Evolutionary conservation across 2,888 invertebrate species (phyloP).

Genomic region (Seira ritae): DNA sequence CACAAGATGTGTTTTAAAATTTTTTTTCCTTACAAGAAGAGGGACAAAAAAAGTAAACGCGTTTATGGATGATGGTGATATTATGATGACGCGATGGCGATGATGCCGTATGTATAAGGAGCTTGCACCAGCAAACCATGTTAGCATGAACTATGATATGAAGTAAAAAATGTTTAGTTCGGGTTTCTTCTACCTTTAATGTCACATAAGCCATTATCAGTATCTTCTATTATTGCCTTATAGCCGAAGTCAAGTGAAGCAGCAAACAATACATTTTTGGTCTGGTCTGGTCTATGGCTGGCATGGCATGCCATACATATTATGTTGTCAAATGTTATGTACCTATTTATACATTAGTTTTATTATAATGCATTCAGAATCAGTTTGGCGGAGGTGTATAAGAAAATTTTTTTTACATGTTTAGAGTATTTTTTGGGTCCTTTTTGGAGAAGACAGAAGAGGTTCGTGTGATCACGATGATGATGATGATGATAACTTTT

Average conservation of each 20-base stretch:
- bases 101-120: too few relatives aligned
- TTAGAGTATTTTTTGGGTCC: constrained; percentile 45
- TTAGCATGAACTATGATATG: background rate
- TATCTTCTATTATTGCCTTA: constrained; percentile 5
- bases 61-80: constrained; percentile 10
- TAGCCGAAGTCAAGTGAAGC: constrained; percentile 16
- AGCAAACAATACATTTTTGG: constrained; percentile 15
- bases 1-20: constrained; percentile 40
- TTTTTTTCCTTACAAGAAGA: constrained; percentile 58
- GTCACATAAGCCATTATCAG: constrained; percentile 15
- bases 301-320: constrained; percentile 13
- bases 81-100: too few relatives aligned
- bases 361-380: constrained; percentile 59
- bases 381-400: constrained; percentile 57
- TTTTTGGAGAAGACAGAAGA: constrained; percentile 48
- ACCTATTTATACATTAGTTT: constrained; percentile 32
- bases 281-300: too few relatives aligned
- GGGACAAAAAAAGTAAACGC: constrained; percentile 14
- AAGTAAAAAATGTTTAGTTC: background rate
- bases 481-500: constrained; percentile 43
- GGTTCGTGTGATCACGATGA: constrained; percentile 49
- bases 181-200: background rate
- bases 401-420: background rate
- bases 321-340: constrained; percentile 23
- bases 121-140: too few relatives aligned